Evolutionary conservation across 2,888 invertebrate genomes (phyloP).

Genomic region (Onchidella celtica): DNA sequence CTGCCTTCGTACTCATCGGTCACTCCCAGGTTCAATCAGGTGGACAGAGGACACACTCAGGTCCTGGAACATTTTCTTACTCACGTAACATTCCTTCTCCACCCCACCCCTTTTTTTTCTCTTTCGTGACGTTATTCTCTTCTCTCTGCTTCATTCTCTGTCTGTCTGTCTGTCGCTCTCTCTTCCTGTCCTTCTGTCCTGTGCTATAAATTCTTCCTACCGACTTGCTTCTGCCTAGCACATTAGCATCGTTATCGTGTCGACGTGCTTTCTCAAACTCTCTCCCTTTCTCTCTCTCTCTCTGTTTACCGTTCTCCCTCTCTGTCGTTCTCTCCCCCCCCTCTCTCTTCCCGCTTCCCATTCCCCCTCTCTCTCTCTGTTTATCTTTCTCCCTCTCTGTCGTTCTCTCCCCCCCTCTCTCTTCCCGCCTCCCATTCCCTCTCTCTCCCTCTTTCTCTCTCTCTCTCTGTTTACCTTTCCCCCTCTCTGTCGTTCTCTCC

Average conservation of each 20-base stretch:
- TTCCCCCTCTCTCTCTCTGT: not conserved
- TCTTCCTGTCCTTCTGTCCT: not conserved
- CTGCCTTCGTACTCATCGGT: no score
- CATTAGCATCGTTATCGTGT: no score
- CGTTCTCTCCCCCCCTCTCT: conserved; percentile 9
- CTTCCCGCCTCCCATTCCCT: not conserved
- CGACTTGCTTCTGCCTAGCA: no score
- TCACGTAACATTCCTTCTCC: no score
- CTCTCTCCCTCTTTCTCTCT: not conserved
- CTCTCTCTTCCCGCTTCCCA: not conserved
- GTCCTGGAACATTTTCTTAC: no score
- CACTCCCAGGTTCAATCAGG: no score
- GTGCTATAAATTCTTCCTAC: no score
- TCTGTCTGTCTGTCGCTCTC: not conserved
- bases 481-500: not conserved
- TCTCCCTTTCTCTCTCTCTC: not conserved
- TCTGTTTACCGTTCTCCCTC: not conserved
- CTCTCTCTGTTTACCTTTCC: not conserved
- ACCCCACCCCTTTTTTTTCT: no score
- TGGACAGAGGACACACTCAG: no score
- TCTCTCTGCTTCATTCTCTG: not conserved
- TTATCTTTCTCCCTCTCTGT: not conserved
- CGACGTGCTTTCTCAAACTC: no score
- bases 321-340: conserved; percentile 1
- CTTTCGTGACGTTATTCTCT: no score